These are phyloP conservation scores for Lutraria lutraria DNA, from an alignment of 2,888 invertebrate genomes.

Conservation along the genomic window DNA sequence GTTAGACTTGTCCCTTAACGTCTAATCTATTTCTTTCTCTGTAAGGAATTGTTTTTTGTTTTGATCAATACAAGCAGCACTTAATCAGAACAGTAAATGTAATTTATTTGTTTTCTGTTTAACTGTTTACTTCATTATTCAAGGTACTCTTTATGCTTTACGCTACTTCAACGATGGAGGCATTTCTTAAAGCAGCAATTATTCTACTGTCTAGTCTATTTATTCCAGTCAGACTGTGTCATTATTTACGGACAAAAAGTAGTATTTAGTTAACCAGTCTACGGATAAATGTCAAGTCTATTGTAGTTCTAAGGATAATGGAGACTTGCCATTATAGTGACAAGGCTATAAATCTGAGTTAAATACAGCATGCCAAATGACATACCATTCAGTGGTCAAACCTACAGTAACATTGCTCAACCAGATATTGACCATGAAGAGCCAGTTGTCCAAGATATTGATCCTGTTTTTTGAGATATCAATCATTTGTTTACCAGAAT, in stretches of 20 bases:
- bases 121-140: neutral
- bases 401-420: too few relatives aligned
- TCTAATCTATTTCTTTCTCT: too few relatives aligned
- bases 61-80: too few relatives aligned
- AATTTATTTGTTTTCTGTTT: neutral
- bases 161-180: neutral
- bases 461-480: too few relatives aligned
- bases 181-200: neutral
- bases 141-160: neutral
- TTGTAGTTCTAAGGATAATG: neutral
- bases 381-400: neutral
- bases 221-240: slow-evolving; percentile 15
- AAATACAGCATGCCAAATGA: neutral
- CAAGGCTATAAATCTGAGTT: neutral
- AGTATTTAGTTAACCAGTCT: slow-evolving; percentile 17
- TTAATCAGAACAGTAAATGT: neutral
- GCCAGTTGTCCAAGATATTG: too few relatives aligned
- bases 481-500: too few relatives aligned
- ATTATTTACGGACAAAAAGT: neutral
- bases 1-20: too few relatives aligned
- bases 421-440: too few relatives aligned
- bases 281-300: neutral
- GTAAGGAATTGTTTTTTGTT: too few relatives aligned
- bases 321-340: neutral
- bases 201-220: neutral